Conservation (phyloP, 2,113 vertebrate genomes). For the Lophochroa leadbeateri region DNA sequence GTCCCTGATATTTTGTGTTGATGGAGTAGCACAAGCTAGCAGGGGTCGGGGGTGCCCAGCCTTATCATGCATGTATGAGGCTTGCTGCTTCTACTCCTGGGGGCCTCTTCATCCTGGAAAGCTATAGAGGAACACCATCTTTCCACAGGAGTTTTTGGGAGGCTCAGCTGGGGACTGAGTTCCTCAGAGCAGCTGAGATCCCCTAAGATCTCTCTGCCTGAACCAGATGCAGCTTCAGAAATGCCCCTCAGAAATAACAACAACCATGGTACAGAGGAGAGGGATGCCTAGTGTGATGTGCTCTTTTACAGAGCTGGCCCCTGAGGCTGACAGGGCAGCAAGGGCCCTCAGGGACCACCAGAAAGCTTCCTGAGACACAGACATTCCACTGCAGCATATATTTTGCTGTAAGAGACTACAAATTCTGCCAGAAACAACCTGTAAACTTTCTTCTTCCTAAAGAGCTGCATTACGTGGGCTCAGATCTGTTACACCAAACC, state of each 20-base stretch:
- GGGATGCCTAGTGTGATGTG: accelerated
- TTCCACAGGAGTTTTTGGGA: neutral
- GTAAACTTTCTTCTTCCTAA: neutral
- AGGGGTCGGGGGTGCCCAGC: neutral
- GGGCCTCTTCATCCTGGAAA: neutral
- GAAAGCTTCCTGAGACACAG: neutral
- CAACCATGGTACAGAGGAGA: neutral
- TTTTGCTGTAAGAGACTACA: neutral
- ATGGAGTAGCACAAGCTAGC: neutral
- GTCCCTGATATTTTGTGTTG: neutral
- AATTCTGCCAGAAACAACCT: neutral
- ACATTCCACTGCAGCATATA: neutral
- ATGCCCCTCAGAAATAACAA: accelerated
- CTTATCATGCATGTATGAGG: accelerated
- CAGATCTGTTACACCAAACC: neutral
- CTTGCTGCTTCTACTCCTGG: neutral
- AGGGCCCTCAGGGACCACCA: neutral
- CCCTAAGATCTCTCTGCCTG: neutral
- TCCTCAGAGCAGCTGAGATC: neutral
- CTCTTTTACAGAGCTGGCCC: neutral
- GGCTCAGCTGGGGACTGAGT: neutral
- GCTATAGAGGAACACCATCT: neutral
- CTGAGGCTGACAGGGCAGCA: neutral
- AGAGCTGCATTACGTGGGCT: neutral
- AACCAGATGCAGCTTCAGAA: neutral